Base-by-base conservation (phyloP, 2,113 vertebrate genomes). In the Leptobrachium ailaonicum region DNA sequence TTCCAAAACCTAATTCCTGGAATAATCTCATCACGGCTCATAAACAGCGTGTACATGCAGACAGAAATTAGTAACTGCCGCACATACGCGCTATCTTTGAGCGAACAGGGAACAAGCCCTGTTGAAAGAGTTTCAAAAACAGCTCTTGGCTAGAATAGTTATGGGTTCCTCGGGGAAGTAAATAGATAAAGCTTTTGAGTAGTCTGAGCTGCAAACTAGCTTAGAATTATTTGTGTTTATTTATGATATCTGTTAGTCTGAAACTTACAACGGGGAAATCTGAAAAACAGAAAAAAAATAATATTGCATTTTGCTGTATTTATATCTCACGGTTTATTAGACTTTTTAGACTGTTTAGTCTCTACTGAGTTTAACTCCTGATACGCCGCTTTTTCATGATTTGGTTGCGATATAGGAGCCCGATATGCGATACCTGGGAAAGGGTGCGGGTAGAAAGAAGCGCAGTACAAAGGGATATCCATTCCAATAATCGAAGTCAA, bases 61-160 rank as follows among this genome's bases (percentile, higher is more conserved):
- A 50, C 60, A 45, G 64, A 80, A 69, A 80, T 80, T 66, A 80
- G 78, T 74, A 80, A 56, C 63, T 73, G 63, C 47, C 66, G 66
- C 50, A 73, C 79, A 80, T 74, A 60, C 79, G 43, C 71, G 62
- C 79, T 74, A 74, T 80, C 79, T 74, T 44, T 47, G 71, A 74
- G 71, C 45, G 71, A 80, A 56, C 79, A 74, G 79, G 64, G 79
- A 72, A 70, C 41, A 77, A 77, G 75, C 47, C 47, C 75, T 77
- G 66, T 69, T 77, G 66, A 79, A 73, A 74, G 63, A 74, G 79
- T 80, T 58, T 74, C 71, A 80, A 80, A 80, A 80, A 80, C 71
- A 80, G 64, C 79, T 74, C 44, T 68, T 80, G 79, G 79, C 79
- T 68, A 74, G 79, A 80, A 80, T 80, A 80, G 64, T 80, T 74